A percentile compares a stretch with the other conserved stretches of the same genome.
These are phyloP conservation scores for Syrista parreyssii DNA, from an alignment of 2,888 invertebrate genomes.

Conservation along the genomic window DNA sequence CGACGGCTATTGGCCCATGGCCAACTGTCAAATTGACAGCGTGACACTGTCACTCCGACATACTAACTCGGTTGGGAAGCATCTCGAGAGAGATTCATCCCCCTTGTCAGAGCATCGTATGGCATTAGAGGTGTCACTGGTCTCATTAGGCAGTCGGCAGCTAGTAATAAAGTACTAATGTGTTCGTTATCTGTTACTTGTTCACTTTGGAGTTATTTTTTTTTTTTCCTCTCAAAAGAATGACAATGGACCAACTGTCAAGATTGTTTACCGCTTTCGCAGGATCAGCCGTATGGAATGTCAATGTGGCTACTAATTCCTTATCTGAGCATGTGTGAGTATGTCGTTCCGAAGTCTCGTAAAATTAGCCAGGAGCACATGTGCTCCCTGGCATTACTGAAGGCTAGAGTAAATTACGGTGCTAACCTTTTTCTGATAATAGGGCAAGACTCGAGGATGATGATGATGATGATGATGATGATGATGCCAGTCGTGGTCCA, in stretches of 20 bases:
- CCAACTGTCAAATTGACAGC: neutral
- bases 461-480: neutral
- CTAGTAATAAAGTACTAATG: constrained; percentile 22
- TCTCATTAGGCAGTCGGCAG: constrained; percentile 23
- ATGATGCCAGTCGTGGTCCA: neutral
- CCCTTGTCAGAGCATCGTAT: neutral
- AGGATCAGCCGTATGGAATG: neutral
- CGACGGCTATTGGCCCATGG: neutral
- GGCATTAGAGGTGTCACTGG: constrained; percentile 13
- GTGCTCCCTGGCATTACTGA: neutral
- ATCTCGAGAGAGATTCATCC: neutral
- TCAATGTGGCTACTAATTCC: neutral
- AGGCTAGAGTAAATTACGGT: neutral
- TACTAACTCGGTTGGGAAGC: neutral
- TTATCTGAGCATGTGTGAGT: neutral
- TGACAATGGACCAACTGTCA: neutral
- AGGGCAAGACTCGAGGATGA: neutral
- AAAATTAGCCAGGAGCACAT: neutral
- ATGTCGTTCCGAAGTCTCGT: neutral
- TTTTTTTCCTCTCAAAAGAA: neutral
- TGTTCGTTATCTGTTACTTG: constrained; percentile 18
- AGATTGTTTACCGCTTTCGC: neutral
- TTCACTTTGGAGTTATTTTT: neutral
- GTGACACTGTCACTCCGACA: neutral
- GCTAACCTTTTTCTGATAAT: neutral